Evolutionary conservation across 2,797 vertebrate genomes (phyloP), one percentile per base, ranked within the genome.

Genomic region (Peromyscus aztecus): DNA sequence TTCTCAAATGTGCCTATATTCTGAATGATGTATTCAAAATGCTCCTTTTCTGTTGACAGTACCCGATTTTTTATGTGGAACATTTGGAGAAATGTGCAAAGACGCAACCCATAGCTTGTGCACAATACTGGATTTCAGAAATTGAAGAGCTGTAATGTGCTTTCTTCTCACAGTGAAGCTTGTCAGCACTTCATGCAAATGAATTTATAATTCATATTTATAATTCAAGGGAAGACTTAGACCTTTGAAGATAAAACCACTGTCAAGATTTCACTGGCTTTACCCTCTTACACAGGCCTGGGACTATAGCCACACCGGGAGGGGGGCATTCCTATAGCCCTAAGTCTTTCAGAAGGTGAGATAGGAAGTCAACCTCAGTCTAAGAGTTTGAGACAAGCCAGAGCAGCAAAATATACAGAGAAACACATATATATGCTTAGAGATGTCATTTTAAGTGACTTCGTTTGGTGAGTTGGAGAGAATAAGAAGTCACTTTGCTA

Each of bases 1-100:
- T 96, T 97, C 96, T 97, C 92, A 96, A 80, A 97, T 96, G 89
- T 96, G 89, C 91, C 95, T 95, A 80, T 96, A 96, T 97, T 92
- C 89, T 94, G 96, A 97, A 89, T 93, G 94, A 93, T 96, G 80
- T 59, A 96, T 96, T 97, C 83, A 90, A 96, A 97, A 93, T 63
- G 89, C 17, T 91, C 23, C 77, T 89, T 95, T 89, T 97, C 96
- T 97, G 96, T 95, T 97, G 96, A 96, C 93, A 92, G 83, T 69
- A 92, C 34, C 95, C 46, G 78, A 83, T 95, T 96, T 89, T 86
- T 75, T 95, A 91, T 94, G 91, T 29, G 76, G 81, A 61, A 67
- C 80, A 84, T 89, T 92, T 94, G 3, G n/a, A 96, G 75, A 95
- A 95, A 97, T 97, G 84, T 97, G 94, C 94, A 96, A 93, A 96